Percentiles rank a stretch among this genome's conserved stretches.
phyloP scores from a whole-genome alignment of 2,888 invertebrate species.

The Nycteola revayana region DNA sequence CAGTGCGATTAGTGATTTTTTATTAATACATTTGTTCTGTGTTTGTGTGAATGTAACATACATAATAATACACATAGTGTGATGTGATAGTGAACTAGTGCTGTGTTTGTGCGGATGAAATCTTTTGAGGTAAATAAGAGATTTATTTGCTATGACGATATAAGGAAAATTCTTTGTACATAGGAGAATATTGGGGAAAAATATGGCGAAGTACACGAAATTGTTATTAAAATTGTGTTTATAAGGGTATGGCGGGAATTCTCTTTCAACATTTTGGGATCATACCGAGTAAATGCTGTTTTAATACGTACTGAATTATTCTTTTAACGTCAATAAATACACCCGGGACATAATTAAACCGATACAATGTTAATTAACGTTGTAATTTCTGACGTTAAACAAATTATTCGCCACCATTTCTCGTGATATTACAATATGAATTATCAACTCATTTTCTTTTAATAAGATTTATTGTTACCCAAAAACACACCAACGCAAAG shows the following conservation, averaged over 20 bases:
- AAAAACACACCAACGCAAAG: no score
- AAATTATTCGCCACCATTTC: no score
- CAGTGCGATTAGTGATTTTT: conserved; percentile 29
- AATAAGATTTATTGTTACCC: no score
- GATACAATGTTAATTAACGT: no score
- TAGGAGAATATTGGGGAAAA: conserved; percentile 12
- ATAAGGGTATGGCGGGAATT: conserved; percentile 24
- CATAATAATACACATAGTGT: conserved; percentile 31
- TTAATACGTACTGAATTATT: no score
- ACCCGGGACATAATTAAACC: no score
- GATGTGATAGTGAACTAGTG: conserved; percentile 45
- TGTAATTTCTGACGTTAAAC: no score
- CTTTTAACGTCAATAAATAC: no score
- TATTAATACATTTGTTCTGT: conserved; percentile 29
- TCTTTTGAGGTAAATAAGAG: conserved; percentile 44
- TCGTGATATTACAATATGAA: no score
- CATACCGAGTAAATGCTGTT: no score
- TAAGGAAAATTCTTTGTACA: conserved; percentile 24
- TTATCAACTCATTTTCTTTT: no score
- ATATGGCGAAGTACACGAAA: conserved; percentile 17
- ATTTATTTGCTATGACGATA: conserved; percentile 23
- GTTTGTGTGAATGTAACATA: conserved; percentile 25
- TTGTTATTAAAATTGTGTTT: conserved; percentile 24
- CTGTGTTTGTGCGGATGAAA: conserved; percentile 41
- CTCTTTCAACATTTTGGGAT: no score